Conservation (phyloP, 2,113 vertebrate species). For the Cryptotis parvus region DNA sequence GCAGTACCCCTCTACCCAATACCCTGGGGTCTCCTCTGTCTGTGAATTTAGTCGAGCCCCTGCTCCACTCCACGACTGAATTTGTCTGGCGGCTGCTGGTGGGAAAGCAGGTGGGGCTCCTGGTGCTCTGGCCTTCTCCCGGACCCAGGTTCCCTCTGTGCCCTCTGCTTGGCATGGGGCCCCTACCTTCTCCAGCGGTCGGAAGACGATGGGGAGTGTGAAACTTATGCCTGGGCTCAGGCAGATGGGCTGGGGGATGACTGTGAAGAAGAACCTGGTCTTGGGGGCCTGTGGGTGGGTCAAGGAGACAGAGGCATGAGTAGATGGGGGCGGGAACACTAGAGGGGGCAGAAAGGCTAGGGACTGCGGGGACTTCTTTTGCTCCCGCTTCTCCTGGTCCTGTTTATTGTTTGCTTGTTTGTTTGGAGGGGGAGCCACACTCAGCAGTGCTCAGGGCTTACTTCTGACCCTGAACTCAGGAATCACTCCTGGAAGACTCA, state of each 20-base stretch:
- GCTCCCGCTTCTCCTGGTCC: too few relatives aligned
- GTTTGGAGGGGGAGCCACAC: too few relatives aligned
- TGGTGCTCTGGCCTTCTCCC: background rate
- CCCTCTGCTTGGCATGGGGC: rapidly evolving
- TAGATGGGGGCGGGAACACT: background rate
- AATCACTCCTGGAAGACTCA: too few relatives aligned
- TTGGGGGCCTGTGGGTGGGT: constrained; percentile 86
- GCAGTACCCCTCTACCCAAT: too few relatives aligned
- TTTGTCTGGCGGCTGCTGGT: too few relatives aligned
- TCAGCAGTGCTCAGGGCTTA: too few relatives aligned
- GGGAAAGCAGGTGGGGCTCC: background rate
- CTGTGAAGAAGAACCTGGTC: constrained; percentile 91
- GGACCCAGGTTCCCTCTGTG: background rate
- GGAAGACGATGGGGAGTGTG: constrained; percentile 92
- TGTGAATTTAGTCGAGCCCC: too few relatives aligned
- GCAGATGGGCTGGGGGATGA: constrained; percentile 88
- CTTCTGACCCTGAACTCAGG: too few relatives aligned
- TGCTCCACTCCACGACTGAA: background rate
- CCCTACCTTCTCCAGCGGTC: constrained; percentile 92
- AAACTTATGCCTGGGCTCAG: constrained; percentile 93
- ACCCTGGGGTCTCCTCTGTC: background rate
- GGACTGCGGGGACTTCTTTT: background rate
- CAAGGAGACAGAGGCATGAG: background rate
- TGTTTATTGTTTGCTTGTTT: too few relatives aligned
- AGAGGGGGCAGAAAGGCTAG: background rate